Conservation (phyloP, 37 sponge, comb jelly and placozoan genomes). For the Petrosia ficiformis region DNA sequence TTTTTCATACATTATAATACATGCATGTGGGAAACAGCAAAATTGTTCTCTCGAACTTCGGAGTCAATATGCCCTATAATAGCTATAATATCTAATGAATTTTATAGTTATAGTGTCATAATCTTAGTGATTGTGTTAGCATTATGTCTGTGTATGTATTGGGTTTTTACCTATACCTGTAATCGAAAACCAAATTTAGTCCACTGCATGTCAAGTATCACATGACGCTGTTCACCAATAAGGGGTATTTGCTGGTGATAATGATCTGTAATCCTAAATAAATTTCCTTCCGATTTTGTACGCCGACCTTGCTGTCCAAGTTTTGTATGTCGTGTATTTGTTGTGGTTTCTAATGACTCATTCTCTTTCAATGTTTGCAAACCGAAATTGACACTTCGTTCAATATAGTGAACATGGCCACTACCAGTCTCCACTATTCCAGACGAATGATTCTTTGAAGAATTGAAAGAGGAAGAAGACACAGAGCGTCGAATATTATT, state of each 20-base stretch:
- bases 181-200: neutral
- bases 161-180: neutral
- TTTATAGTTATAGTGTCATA: too few relatives aligned
- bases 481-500: too few relatives aligned
- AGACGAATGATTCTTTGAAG: too few relatives aligned
- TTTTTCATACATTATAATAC: too few relatives aligned
- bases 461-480: too few relatives aligned
- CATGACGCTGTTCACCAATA: neutral
- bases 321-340: neutral
- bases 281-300: neutral
- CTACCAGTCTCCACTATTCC: neutral
- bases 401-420: neutral
- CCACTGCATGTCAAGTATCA: constrained; percentile 1
- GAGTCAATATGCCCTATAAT: too few relatives aligned
- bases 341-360: neutral
- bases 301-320: neutral
- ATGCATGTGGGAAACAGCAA: too few relatives aligned
- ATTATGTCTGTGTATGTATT: neutral
- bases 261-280: too few relatives aligned
- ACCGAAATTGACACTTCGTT: neutral
- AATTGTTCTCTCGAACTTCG: too few relatives aligned
- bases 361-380: neutral
- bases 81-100: too few relatives aligned
- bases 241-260: neutral
- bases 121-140: too few relatives aligned